Conservation (phyloP, 2,113 vertebrate genomes). For the Xiphorhynchus elegans region DNA sequence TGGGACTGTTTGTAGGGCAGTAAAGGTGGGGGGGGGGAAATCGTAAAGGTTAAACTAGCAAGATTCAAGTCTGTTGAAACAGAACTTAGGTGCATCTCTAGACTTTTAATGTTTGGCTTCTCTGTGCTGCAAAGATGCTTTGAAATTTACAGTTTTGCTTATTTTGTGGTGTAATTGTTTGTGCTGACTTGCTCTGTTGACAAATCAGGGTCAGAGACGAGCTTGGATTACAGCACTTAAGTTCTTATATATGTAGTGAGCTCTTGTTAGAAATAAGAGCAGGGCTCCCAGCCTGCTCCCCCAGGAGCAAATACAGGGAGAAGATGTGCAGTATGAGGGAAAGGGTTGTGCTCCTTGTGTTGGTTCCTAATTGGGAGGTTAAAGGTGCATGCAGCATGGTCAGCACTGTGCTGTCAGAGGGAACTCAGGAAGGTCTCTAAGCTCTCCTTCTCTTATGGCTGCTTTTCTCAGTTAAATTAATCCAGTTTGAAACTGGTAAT, state of each 20-base stretch:
- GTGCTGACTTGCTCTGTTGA: background rate
- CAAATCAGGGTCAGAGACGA: background rate
- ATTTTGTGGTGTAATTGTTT: background rate
- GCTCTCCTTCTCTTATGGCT: background rate
- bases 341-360: background rate
- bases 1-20: background rate
- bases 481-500: background rate
- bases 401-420: background rate
- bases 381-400: background rate
- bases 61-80: background rate
- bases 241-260: background rate
- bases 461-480: background rate
- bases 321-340: no score
- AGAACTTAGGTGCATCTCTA: background rate
- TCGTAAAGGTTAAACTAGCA: background rate
- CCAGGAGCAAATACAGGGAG: rapidly evolving
- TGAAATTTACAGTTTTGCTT: background rate
- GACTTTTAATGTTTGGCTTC: background rate
- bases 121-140: background rate
- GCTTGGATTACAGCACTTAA: background rate
- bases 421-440: background rate
- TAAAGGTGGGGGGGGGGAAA: no score
- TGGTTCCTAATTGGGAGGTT: background rate
- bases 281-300: background rate
- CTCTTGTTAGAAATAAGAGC: background rate